phyloP scores from a whole-genome alignment of 2,888 invertebrate genomes.

The Cryptus viduatorius region DNA sequence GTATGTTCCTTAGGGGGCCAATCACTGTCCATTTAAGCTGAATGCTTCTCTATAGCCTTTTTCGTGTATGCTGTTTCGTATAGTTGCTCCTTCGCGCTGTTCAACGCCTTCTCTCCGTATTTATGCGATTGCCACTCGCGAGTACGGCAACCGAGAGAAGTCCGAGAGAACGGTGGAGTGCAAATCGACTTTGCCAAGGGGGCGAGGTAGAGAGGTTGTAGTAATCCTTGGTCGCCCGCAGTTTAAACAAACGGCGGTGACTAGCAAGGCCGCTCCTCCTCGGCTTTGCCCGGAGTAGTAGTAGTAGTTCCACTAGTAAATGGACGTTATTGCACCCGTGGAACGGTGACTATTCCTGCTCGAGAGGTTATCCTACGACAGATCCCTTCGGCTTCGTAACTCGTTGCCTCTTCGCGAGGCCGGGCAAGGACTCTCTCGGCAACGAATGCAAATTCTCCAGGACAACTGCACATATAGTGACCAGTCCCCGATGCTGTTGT shows the following conservation, averaged over 20 bases:
- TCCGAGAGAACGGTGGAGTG: constrained; percentile 25
- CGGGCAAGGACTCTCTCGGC: constrained; percentile 52
- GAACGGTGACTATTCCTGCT: constrained; percentile 68
- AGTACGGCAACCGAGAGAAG: constrained; percentile 36
- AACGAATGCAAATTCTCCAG: constrained; percentile 65
- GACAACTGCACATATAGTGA: constrained; percentile 54
- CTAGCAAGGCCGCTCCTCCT: constrained; percentile 62
- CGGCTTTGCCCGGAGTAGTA: constrained; percentile 5
- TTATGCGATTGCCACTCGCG: constrained; percentile 60
- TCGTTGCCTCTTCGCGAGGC: constrained; percentile 48
- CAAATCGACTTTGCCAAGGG: constrained; percentile 51
- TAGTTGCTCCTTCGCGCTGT: constrained; percentile 54
- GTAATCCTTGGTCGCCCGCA: constrained; percentile 57
- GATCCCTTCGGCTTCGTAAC: constrained; percentile 68
- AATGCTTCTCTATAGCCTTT: neutral
- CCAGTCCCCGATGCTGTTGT: constrained; percentile 3
- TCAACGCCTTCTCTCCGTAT: constrained; percentile 52
- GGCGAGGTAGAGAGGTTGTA: constrained; percentile 61
- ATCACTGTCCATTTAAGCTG: neutral
- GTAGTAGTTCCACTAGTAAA: constrained; percentile 48
- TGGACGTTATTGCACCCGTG: constrained; percentile 69
- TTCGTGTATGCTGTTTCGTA: constrained; percentile 34
- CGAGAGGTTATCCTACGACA: constrained; percentile 75
- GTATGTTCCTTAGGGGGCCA: neutral
- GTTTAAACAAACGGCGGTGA: constrained; percentile 59